Evolutionary conservation across 2,113 vertebrate species (phyloP).

Genomic region (Tursiops truncatus): DNA sequence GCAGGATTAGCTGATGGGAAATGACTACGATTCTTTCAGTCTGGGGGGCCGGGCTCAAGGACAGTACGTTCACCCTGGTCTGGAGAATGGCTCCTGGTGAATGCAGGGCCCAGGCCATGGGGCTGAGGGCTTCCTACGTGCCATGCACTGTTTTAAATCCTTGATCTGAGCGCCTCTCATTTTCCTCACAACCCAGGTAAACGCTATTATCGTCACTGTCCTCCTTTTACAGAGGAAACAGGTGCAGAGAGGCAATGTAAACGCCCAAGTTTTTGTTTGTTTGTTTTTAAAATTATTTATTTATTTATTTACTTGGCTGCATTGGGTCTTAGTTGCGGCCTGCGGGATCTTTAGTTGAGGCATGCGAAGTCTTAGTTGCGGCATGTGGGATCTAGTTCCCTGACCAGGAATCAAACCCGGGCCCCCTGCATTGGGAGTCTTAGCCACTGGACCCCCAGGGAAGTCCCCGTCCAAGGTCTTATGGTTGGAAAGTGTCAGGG

Average conservation of each 20-base stretch:
- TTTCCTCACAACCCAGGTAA: not conserved
- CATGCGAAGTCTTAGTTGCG: too few relatives aligned
- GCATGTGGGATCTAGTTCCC: too few relatives aligned
- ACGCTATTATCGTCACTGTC: not conserved
- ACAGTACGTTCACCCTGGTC: not conserved
- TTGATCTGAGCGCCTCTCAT: accelerated
- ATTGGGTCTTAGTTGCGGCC: too few relatives aligned
- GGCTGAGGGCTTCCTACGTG: accelerated
- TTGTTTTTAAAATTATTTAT: too few relatives aligned
- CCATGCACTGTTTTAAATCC: not conserved
- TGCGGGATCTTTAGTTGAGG: too few relatives aligned
- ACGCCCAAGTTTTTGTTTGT: too few relatives aligned
- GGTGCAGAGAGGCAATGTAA: not conserved
- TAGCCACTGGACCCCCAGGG: too few relatives aligned
- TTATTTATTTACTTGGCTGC: too few relatives aligned
- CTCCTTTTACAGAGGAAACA: not conserved
- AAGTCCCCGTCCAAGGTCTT: not conserved
- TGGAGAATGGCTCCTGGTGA: not conserved
- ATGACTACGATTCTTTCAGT: not conserved
- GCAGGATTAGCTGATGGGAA: accelerated
- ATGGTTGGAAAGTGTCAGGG: accelerated
- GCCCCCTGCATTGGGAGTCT: too few relatives aligned
- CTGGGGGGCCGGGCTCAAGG: not conserved
- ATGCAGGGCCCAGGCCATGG: accelerated
- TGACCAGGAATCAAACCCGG: too few relatives aligned